phyloP scores from a whole-genome alignment of 2,797 vertebrate species.

The Halcyon smyrnensis region DNA sequence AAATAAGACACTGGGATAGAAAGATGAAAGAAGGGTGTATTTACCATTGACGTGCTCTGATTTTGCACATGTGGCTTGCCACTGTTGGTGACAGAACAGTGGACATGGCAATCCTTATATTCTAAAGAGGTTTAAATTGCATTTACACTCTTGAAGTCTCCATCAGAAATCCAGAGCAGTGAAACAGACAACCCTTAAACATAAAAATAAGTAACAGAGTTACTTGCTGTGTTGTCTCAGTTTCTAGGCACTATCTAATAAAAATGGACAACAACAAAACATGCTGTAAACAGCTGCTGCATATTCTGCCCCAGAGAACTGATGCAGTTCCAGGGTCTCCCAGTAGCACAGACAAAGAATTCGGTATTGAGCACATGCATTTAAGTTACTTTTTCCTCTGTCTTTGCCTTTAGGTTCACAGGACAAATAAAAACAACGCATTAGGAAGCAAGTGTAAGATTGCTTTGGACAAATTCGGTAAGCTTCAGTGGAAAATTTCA shows the following conservation, averaged over 20 bases:
- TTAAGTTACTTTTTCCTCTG: not conserved
- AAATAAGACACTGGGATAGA: not conserved
- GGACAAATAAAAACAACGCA: not conserved
- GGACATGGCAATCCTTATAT: not conserved
- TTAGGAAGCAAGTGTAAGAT: not conserved
- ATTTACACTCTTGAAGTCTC: not conserved
- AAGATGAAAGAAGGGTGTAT: not conserved
- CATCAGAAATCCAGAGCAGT: not conserved
- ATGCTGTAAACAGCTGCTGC: not conserved
- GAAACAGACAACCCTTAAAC: not conserved
- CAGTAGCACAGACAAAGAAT: not conserved
- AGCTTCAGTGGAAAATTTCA: not conserved
- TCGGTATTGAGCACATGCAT: not conserved
- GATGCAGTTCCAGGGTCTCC: not conserved
- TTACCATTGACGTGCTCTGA: not conserved
- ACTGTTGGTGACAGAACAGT: not conserved
- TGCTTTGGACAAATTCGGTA: not conserved
- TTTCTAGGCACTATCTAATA: not conserved
- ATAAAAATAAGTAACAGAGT: not conserved
- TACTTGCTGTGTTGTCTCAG: not conserved
- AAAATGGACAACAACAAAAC: not conserved
- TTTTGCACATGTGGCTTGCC: not conserved
- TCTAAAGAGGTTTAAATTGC: not conserved
- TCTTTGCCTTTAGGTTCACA: not conserved
- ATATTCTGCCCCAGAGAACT: not conserved